A percentile compares a stretch with the other conserved stretches of the same genome.
These are phyloP conservation scores for Pristionchus fissidentatus DNA, from an alignment of 2,888 invertebrate genomes.

Conservation along the genomic window DNA sequence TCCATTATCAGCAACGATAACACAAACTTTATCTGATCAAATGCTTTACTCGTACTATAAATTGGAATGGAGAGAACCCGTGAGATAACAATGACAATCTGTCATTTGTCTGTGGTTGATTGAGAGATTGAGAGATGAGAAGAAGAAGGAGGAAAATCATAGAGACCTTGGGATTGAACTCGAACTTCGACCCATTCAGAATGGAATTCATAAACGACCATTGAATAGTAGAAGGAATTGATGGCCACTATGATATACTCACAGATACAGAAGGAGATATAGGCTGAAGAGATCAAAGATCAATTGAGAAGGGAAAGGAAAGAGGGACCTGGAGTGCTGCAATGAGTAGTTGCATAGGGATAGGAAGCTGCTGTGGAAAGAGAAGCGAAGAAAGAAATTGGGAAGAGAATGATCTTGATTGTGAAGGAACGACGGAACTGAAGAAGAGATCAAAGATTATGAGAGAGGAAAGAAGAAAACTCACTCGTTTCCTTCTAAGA, in stretches of 20 bases:
- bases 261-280: constrained; percentile 1
- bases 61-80: constrained; percentile 6
- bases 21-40: not conserved
- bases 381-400: constrained; percentile 67
- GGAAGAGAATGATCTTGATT: constrained; percentile 67
- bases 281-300: not conserved
- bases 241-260: constrained; percentile 40
- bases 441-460: constrained; percentile 23
- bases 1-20: not conserved
- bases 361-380: constrained; percentile 72
- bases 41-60: constrained; percentile 12
- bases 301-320: not conserved
- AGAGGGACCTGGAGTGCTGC: constrained; percentile 62
- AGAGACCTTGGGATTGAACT: not conserved
- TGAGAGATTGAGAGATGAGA: constrained; percentile 2
- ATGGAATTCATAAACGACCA: constrained; percentile 11
- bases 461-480: not conserved
- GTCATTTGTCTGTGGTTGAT: not conserved
- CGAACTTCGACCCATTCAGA: constrained; percentile 1
- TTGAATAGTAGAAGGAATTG: constrained; percentile 27
- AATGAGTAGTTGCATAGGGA: constrained; percentile 64
- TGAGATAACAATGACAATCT: not conserved
- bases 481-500: not conserved
- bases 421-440: constrained; percentile 68
- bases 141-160: not conserved